These are phyloP conservation scores for Rhinichthys klamathensis DNA, from an alignment of 2,113 vertebrate species.

Conservation along the genomic window DNA sequence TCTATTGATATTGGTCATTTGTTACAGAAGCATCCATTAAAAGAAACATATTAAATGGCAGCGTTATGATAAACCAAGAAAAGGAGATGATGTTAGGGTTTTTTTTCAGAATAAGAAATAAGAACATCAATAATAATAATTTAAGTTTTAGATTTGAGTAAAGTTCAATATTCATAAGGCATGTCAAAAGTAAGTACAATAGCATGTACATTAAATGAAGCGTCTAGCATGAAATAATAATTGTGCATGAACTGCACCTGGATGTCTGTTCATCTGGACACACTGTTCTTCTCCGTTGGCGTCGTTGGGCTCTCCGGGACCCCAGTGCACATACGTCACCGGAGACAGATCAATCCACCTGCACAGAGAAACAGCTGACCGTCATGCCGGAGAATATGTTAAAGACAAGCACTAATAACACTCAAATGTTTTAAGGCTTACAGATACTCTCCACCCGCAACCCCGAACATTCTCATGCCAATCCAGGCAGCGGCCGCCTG, in stretches of 20 bases:
- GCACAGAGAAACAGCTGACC: not conserved
- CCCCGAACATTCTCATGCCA: slow-evolving; percentile 70
- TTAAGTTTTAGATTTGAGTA: not conserved
- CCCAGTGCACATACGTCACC: slow-evolving; percentile 75
- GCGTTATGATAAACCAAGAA: not conserved
- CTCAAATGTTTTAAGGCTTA: slow-evolving; percentile 55
- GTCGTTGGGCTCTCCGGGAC: slow-evolving; percentile 76
- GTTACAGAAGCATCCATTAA: not conserved
- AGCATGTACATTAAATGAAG: not conserved
- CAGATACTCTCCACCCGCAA: slow-evolving; percentile 68
- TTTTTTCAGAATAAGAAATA: not conserved
- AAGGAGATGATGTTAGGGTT: not conserved
- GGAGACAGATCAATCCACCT: slow-evolving; percentile 77
- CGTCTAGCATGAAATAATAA: not conserved
- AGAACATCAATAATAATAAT: not conserved
- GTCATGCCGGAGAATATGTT: not conserved
- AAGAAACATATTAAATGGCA: not conserved
- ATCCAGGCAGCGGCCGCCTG: slow-evolving; percentile 70
- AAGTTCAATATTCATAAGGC: not conserved
- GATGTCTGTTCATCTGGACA: slow-evolving; percentile 77
- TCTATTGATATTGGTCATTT: not conserved
- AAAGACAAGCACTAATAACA: not conserved
- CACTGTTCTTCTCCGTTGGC: slow-evolving; percentile 79
- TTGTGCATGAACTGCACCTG: slow-evolving; percentile 62
- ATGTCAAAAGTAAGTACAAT: not conserved